Conservation (phyloP, 2,888 invertebrate genomes). For the Rhingia campestris region DNA sequence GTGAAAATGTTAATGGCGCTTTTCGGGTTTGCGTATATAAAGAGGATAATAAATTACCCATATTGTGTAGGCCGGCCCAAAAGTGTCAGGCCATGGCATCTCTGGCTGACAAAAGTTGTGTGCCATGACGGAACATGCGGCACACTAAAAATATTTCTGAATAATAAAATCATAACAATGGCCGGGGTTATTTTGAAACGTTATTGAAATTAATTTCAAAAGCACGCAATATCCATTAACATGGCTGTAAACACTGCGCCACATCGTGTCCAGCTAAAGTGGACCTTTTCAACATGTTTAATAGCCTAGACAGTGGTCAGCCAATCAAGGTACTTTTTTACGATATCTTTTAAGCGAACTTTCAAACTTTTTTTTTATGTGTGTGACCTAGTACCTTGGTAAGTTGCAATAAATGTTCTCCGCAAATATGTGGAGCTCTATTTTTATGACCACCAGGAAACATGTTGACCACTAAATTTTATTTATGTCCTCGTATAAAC, state of each 20-base stretch:
- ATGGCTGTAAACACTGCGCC: slow-evolving; percentile 1
- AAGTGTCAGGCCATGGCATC: slow-evolving; percentile 41
- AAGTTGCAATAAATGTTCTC: slow-evolving; percentile 18
- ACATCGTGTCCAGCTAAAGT: slow-evolving; percentile 1
- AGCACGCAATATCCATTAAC: slow-evolving; percentile 61
- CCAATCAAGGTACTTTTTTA: slow-evolving; percentile 31
- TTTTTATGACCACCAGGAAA: slow-evolving; percentile 30
- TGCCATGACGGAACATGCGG: slow-evolving; percentile 25
- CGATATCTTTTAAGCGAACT: slow-evolving; percentile 22
- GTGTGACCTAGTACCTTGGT: neutral
- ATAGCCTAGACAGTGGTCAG: slow-evolving; percentile 1
- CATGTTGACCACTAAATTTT: slow-evolving; percentile 37
- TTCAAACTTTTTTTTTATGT: slow-evolving; percentile 30
- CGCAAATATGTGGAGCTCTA: neutral
- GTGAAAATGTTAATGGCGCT: slow-evolving; percentile 71
- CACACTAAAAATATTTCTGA: slow-evolving; percentile 47
- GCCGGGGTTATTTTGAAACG: neutral
- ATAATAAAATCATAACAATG: slow-evolving; percentile 29
- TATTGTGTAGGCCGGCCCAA: slow-evolving; percentile 29
- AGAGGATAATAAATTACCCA: slow-evolving; percentile 69
- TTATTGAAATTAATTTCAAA: too few species aligned
- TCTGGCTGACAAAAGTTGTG: slow-evolving; percentile 27
- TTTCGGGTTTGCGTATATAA: slow-evolving; percentile 58
- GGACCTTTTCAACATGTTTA: slow-evolving; percentile 26
- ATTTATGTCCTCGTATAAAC: slow-evolving; percentile 19